phyloP scores from a whole-genome alignment of 2,888 invertebrate species.

The Pseudoips prasinana region DNA sequence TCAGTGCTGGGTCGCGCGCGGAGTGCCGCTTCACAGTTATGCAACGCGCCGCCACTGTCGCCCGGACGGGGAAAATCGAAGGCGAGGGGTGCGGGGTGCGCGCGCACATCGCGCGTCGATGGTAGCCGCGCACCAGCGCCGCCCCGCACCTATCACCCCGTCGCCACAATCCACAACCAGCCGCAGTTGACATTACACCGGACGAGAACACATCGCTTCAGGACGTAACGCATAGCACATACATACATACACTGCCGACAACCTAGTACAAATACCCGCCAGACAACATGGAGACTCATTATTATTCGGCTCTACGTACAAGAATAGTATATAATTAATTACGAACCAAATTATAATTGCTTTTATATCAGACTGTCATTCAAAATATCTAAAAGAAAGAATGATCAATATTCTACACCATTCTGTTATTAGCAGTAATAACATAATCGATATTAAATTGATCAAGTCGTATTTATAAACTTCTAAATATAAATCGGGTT shows the following conservation, averaged over 20 bases:
- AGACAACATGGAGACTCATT: constrained; percentile 16
- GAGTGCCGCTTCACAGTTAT: constrained; percentile 76
- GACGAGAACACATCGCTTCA: constrained; percentile 42
- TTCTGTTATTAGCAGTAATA: too few species aligned
- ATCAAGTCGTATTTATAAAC: too few species aligned
- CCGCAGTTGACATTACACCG: constrained; percentile 63
- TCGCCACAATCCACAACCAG: constrained; percentile 44
- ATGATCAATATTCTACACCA: too few species aligned
- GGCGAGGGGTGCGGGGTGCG: constrained; percentile 66
- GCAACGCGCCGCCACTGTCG: constrained; percentile 76
- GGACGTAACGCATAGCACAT: constrained; percentile 28
- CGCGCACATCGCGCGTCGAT: constrained; percentile 52
- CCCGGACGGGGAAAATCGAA: constrained; percentile 71
- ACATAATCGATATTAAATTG: too few species aligned
- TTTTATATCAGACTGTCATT: too few species aligned
- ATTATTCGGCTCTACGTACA: constrained; percentile 20
- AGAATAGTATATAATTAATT: too few species aligned
- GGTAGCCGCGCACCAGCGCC: constrained; percentile 44
- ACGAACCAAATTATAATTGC: too few species aligned
- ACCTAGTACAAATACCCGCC: constrained; percentile 29
- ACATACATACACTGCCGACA: constrained; percentile 12
- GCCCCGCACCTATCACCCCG: constrained; percentile 40
- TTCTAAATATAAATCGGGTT: too few species aligned
- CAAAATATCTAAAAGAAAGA: too few species aligned
- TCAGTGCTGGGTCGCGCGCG: constrained; percentile 77